These are phyloP conservation scores for Imbricaverruca yamaguchii DNA, from an alignment of 2,888 invertebrate genomes.

Conservation along the genomic window DNA sequence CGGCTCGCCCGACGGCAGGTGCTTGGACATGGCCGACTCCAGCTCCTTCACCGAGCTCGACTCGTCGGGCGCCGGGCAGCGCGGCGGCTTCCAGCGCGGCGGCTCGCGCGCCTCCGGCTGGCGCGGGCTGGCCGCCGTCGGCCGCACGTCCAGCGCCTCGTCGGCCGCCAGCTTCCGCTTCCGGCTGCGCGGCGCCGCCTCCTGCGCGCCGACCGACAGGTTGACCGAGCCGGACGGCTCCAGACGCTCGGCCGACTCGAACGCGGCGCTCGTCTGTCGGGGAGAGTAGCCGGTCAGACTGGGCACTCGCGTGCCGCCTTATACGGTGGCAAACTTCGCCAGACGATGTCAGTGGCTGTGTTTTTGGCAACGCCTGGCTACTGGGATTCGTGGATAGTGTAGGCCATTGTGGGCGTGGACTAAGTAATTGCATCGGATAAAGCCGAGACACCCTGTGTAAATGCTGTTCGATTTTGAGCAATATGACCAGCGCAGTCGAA, in stretches of 20 bases:
- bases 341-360: too few species aligned
- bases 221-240: background rate
- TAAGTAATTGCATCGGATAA: too few species aligned
- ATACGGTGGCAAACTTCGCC: too few species aligned
- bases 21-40: constrained; percentile 83
- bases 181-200: background rate
- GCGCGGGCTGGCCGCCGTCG: background rate
- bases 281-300: background rate
- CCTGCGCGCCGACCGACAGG: background rate
- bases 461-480: too few species aligned
- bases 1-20: constrained; percentile 31
- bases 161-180: background rate
- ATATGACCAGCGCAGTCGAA: too few species aligned
- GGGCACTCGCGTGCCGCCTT: too few species aligned
- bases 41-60: constrained; percentile 71
- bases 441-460: too few species aligned
- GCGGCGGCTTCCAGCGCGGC: constrained; percentile 19
- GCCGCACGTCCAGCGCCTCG: background rate
- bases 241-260: background rate
- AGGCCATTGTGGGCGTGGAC: too few species aligned
- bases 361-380: too few species aligned
- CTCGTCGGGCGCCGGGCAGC: constrained; percentile 25
- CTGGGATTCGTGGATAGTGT: too few species aligned
- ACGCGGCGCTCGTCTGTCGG: background rate
- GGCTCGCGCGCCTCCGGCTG: background rate